Evolutionary conservation across 2,113 vertebrate genomes (phyloP).

Genomic region (Nicator chloris): DNA sequence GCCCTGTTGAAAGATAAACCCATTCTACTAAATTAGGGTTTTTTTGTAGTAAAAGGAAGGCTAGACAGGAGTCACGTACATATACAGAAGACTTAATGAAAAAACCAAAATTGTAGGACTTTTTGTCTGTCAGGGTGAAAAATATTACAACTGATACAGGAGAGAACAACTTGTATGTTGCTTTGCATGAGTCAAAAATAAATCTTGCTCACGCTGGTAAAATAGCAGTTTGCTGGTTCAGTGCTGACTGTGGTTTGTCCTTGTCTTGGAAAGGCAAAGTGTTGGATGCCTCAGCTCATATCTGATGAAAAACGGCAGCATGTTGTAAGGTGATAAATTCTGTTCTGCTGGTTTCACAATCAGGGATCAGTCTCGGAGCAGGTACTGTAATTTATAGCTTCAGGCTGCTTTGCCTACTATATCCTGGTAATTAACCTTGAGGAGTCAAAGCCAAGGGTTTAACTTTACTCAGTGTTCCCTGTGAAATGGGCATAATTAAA

Average conservation of each 20-base stretch:
- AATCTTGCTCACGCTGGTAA: neutral
- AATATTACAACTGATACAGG: neutral
- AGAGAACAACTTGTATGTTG: neutral
- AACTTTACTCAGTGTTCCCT: neutral
- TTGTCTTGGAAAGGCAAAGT: neutral
- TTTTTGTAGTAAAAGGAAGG: neutral
- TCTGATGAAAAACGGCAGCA: neutral
- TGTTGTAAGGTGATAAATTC: neutral
- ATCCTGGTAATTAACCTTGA: conserved; percentile 4
- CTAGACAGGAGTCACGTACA: neutral
- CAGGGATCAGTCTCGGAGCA: neutral
- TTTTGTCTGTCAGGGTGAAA: neutral
- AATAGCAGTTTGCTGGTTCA: neutral
- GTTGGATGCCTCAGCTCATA: neutral
- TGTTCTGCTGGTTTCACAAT: neutral
- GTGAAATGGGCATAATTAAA: neutral
- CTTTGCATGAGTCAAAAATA: neutral
- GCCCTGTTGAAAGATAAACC: neutral
- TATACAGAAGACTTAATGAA: neutral
- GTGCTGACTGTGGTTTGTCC: neutral
- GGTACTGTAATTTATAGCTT: neutral
- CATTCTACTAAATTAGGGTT: neutral
- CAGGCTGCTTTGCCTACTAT: neutral
- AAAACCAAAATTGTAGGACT: neutral
- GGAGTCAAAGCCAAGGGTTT: neutral